These are phyloP conservation scores for human DNA, from an alignment of 2,113 vertebrate genomes.

Conservation along the genomic window DNA sequence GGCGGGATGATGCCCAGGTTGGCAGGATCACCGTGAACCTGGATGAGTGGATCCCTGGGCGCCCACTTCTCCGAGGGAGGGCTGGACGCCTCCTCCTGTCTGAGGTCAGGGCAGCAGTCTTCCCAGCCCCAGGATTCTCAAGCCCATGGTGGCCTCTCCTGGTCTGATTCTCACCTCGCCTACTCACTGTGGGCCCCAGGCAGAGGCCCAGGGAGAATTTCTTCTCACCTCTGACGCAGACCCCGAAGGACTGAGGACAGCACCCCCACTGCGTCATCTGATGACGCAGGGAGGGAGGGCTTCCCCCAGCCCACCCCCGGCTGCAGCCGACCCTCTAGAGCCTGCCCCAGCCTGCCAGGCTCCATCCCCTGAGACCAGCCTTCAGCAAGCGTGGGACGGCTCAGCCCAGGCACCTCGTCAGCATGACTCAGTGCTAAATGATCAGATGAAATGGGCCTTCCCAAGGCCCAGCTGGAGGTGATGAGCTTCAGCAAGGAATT, in stretches of 20 bases:
- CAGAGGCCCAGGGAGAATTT: not conserved
- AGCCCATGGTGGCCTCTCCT: not conserved
- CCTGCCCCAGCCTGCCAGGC: constrained; percentile 63
- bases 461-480: constrained; percentile 83
- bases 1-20: fast-evolving
- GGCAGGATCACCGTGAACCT: not conserved
- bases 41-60: fast-evolving
- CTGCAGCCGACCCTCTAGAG: constrained; percentile 45
- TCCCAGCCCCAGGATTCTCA: too few relatives aligned
- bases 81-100: not conserved
- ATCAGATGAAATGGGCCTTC: constrained; percentile 83
- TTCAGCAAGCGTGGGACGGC: constrained; percentile 77
- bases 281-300: not conserved
- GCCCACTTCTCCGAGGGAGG: fast-evolving
- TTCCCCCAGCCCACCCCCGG: not conserved
- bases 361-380: constrained; percentile 79
- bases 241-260: not conserved
- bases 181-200: not conserved
- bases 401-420: constrained; percentile 80
- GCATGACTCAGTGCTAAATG: constrained; percentile 81
- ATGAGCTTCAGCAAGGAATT: constrained; percentile 80
- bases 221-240: fast-evolving
- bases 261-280: not conserved
- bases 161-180: not conserved
- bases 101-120: fast-evolving